Conservation (phyloP, 2,113 vertebrate genomes). For the Heloderma charlesbogerti region DNA sequence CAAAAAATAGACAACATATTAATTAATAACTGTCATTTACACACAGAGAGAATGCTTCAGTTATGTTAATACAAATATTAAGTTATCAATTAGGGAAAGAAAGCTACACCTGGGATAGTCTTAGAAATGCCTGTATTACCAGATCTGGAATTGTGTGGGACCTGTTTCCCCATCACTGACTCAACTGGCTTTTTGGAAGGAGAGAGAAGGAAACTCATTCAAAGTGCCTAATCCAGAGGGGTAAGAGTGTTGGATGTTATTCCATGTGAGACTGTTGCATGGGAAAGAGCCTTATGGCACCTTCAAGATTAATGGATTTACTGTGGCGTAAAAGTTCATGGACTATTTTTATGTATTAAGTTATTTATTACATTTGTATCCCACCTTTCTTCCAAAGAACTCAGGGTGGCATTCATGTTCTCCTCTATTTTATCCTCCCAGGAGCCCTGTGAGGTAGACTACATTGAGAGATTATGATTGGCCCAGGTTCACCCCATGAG, state of each 20-base stretch:
- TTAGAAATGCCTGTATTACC: too few relatives aligned
- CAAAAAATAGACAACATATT: neutral
- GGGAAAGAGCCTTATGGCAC: neutral
- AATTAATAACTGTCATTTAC: neutral
- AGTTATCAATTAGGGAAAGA: neutral
- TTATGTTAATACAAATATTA: neutral
- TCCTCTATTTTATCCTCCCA: neutral
- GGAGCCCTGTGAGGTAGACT: neutral
- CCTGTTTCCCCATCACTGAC: neutral
- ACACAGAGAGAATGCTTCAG: neutral
- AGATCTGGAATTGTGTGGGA: neutral
- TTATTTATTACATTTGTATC: neutral
- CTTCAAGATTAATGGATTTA: neutral
- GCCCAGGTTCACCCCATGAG: neutral
- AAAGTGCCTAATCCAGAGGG: neutral
- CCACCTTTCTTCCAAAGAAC: neutral
- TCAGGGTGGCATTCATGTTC: neutral
- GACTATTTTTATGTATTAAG: neutral
- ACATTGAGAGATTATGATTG: neutral
- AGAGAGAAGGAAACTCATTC: too few relatives aligned
- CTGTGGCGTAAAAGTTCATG: neutral
- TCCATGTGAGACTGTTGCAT: neutral
- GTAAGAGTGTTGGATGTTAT: neutral
- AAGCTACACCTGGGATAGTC: neutral
- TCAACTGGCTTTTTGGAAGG: too few relatives aligned